phyloP scores from a whole-genome alignment of 2,113 vertebrate genomes.

The Coregonus clupeaformis region DNA sequence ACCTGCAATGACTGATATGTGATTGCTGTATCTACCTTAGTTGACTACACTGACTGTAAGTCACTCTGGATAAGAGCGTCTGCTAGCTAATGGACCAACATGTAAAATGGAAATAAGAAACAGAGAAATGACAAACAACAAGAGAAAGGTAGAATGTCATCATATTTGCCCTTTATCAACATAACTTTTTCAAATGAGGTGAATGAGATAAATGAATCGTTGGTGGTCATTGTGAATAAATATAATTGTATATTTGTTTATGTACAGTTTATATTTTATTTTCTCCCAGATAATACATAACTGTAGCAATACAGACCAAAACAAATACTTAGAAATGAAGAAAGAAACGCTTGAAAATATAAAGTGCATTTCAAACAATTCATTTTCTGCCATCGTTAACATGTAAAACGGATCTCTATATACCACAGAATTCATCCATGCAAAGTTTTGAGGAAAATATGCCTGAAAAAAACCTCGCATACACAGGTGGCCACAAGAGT shows the following conservation, averaged over 20 bases:
- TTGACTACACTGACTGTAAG: no score
- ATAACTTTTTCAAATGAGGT: neutral
- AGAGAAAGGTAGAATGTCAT: slow-evolving; percentile 59
- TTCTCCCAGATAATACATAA: slow-evolving; percentile 41
- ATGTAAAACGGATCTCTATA: slow-evolving; percentile 53
- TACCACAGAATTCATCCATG: slow-evolving; percentile 32
- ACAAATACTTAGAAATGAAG: slow-evolving; percentile 47
- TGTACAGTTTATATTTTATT: slow-evolving; percentile 50
- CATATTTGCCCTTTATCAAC: slow-evolving; percentile 35
- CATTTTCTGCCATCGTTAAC: slow-evolving; percentile 31
- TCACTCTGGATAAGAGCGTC: slow-evolving; percentile 22
- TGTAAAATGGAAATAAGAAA: slow-evolving; percentile 59
- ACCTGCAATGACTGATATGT: no score
- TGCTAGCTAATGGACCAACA: slow-evolving; percentile 61
- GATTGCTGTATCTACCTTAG: no score
- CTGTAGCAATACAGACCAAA: slow-evolving; percentile 48
- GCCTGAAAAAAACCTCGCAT: neutral
- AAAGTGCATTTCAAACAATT: slow-evolving; percentile 75
- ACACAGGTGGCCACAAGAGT: neutral
- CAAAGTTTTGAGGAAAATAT: slow-evolving; percentile 55
- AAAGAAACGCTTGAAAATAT: slow-evolving; percentile 63
- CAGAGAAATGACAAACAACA: no score
- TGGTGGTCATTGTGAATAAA: slow-evolving; percentile 51
- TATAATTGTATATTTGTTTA: slow-evolving; percentile 39
- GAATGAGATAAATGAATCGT: slow-evolving; percentile 9